phyloP scores from a whole-genome alignment of 2,113 vertebrate genomes.

The Ptychochromis oligacanthus region DNA sequence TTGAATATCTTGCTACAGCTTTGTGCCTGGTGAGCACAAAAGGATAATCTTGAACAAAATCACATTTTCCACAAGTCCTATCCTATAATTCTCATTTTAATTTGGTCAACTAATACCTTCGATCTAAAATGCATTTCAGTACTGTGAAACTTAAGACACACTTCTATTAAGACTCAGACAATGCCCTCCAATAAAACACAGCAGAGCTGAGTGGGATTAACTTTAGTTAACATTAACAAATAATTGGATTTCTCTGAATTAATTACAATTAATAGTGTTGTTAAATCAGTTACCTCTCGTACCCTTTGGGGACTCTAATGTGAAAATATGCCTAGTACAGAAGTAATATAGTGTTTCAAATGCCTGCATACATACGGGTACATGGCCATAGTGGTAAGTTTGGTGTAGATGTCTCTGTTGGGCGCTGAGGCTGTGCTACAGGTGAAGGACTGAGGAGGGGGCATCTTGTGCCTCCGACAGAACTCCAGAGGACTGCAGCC shows the following conservation, averaged over 20 bases:
- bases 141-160: background rate
- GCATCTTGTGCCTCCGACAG: conserved; percentile 96
- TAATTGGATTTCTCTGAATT: background rate
- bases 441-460: conserved; percentile 94
- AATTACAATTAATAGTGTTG: background rate
- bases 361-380: conserved; percentile 90
- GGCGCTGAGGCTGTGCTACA: conserved; percentile 87
- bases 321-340: background rate
- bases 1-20: background rate
- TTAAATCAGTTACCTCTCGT: background rate
- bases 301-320: background rate
- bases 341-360: background rate
- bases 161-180: background rate
- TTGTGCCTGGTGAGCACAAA: background rate
- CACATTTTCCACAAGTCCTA: background rate
- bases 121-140: background rate
- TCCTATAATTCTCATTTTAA: background rate
- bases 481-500: conserved; percentile 91
- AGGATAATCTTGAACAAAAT: background rate
- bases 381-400: conserved; percentile 95
- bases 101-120: background rate
- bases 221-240: background rate
- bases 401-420: conserved; percentile 93
- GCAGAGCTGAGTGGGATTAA: background rate
- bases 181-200: background rate